These are phyloP conservation scores for Epinephelus lanceolatus DNA, from an alignment of 2,113 vertebrate genomes.

Conservation along the genomic window DNA sequence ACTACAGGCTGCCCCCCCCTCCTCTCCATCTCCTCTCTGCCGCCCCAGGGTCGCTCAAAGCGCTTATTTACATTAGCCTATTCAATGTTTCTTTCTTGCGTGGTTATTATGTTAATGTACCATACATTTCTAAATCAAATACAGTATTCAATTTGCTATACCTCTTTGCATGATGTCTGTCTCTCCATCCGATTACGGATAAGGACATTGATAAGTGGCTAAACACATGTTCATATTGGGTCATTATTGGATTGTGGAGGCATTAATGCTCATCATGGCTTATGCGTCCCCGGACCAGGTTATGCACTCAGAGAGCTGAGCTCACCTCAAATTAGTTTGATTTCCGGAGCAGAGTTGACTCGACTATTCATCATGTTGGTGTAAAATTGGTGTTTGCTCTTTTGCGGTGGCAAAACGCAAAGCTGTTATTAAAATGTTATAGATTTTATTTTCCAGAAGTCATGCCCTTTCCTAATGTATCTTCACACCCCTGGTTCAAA, in stretches of 20 bases:
- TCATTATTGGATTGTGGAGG: slow-evolving; percentile 75
- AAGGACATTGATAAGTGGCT: slow-evolving; percentile 71
- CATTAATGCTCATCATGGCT: slow-evolving; percentile 66
- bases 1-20: slow-evolving; percentile 13
- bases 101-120: slow-evolving; percentile 96
- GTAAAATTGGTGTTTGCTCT: neutral
- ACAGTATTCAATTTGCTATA: slow-evolving; percentile 96
- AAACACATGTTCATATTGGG: slow-evolving; percentile 70
- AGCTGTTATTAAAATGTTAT: slow-evolving; percentile 6
- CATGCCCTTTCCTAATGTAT: neutral
- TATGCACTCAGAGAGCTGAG: slow-evolving; percentile 37
- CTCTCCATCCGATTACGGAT: slow-evolving; percentile 72
- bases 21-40: slow-evolving; percentile 66
- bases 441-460: slow-evolving; percentile 1
- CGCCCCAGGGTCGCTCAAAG: slow-evolving; percentile 86
- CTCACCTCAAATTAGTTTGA: slow-evolving; percentile 25
- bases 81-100: slow-evolving; percentile 91
- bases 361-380: neutral
- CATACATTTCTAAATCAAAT: slow-evolving; percentile 97
- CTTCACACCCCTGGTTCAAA: neutral
- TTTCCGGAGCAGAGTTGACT: neutral
- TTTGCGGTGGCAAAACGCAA: neutral
- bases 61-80: slow-evolving; percentile 85
- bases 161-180: slow-evolving; percentile 82
- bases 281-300: slow-evolving; percentile 37